A percentile compares a stretch with the other conserved stretches of the same genome.
phyloP scores from a whole-genome alignment of 1,140 invertebrate species.

The Pemphigus obesinymphae region DNA sequence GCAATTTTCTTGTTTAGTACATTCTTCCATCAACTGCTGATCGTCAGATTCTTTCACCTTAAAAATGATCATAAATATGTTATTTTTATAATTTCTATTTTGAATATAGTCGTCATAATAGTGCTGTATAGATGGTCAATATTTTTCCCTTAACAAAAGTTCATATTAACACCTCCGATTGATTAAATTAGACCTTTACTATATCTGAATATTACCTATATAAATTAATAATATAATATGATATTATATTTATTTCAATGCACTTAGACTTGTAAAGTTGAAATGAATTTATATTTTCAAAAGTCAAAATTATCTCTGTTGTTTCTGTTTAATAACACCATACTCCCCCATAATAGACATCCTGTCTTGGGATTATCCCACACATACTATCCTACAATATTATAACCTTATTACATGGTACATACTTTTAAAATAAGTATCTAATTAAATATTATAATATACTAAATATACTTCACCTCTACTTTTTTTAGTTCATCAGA shows the following conservation, averaged over 20 bases:
- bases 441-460: neutral
- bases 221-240: no score
- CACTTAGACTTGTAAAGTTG: no score
- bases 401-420: no score
- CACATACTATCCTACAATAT: no score
- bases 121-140: no score
- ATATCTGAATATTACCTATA: neutral
- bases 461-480: neutral
- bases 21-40: neutral
- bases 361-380: no score
- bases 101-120: neutral
- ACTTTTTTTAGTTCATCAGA: slow-evolving; percentile 7
- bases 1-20: neutral
- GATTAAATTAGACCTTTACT: no score
- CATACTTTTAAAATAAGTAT: no score
- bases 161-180: no score
- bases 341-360: no score
- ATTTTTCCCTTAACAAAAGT: neutral
- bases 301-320: neutral
- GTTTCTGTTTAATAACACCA: no score
- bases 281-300: neutral
- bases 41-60: neutral
- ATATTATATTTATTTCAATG: no score
- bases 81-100: neutral
- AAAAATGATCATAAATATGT: neutral